Evolutionary conservation across 2,797 vertebrate species (phyloP).

Genomic region (Thaleichthys pacificus): DNA sequence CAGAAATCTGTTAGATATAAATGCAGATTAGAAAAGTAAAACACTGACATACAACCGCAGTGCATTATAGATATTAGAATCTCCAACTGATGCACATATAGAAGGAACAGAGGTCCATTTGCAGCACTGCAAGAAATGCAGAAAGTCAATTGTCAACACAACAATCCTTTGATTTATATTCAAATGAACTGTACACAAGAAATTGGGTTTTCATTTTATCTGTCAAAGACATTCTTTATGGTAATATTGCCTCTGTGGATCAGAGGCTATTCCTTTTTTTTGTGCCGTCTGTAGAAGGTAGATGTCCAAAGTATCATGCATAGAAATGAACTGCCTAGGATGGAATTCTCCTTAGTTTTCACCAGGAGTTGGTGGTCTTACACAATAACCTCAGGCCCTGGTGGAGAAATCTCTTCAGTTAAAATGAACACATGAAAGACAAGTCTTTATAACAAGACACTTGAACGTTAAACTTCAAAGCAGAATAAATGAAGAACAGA

Average conservation of each 20-base stretch:
- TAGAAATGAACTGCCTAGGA: slow-evolving; percentile 31
- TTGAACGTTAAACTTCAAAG: slow-evolving; percentile 40
- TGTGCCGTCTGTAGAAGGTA: slow-evolving; percentile 15
- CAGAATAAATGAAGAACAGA: slow-evolving; percentile 29
- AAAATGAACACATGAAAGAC: slow-evolving; percentile 57
- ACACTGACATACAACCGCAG: background rate
- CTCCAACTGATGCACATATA: slow-evolving; percentile 1
- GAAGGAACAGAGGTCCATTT: slow-evolving; percentile 10
- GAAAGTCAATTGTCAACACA: slow-evolving; percentile 30
- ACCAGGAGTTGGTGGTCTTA: slow-evolving; percentile 33
- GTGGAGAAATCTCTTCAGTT: slow-evolving; percentile 37
- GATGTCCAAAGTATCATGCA: slow-evolving; percentile 30
- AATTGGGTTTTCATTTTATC: slow-evolving; percentile 55
- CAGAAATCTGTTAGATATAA: background rate
- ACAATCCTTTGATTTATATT: slow-evolving; percentile 57
- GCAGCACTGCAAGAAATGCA: background rate
- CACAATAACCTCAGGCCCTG: slow-evolving; percentile 43
- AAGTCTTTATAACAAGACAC: slow-evolving; percentile 9
- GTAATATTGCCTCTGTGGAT: slow-evolving; percentile 42
- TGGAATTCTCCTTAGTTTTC: slow-evolving; percentile 19
- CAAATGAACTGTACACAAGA: slow-evolving; percentile 48
- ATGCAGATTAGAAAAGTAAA: background rate
- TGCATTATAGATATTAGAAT: slow-evolving; percentile 19
- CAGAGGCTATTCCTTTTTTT: slow-evolving; percentile 43
- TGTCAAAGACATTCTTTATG: slow-evolving; percentile 41